Conservation (phyloP, 2,113 vertebrate genomes). For the Heteronetta atricapilla region DNA sequence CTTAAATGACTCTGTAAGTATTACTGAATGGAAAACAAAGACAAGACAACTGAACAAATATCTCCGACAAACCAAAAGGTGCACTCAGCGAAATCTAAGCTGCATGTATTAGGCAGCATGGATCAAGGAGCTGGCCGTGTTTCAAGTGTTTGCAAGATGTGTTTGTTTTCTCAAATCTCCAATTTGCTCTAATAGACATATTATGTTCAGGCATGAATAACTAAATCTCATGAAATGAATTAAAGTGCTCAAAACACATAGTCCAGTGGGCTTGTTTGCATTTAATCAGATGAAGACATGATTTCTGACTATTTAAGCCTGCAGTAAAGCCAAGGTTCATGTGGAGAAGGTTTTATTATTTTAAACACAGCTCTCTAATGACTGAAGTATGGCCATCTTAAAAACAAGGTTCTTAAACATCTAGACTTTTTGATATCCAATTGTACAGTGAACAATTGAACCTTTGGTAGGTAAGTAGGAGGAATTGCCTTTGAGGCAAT, state of each 20-base stretch:
- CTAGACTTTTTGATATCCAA: neutral
- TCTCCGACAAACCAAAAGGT: neutral
- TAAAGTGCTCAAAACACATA: neutral
- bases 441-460: neutral
- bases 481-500: neutral
- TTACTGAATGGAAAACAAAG: neutral
- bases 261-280: neutral
- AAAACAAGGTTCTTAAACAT: neutral
- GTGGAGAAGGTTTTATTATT: neutral
- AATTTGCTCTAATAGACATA: neutral
- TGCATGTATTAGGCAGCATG: neutral
- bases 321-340: neutral
- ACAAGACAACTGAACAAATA: neutral
- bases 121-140: neutral
- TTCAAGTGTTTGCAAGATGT: neutral
- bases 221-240: neutral
- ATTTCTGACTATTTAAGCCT: neutral
- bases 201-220: neutral
- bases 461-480: neutral
- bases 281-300: neutral
- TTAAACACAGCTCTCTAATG: neutral
- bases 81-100: neutral
- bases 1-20: neutral
- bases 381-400: neutral
- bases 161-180: constrained; percentile 5